These are phyloP conservation scores for Drosophila grimshawi DNA, from an alignment of 1,140 invertebrate genomes.

Conservation along the genomic window DNA sequence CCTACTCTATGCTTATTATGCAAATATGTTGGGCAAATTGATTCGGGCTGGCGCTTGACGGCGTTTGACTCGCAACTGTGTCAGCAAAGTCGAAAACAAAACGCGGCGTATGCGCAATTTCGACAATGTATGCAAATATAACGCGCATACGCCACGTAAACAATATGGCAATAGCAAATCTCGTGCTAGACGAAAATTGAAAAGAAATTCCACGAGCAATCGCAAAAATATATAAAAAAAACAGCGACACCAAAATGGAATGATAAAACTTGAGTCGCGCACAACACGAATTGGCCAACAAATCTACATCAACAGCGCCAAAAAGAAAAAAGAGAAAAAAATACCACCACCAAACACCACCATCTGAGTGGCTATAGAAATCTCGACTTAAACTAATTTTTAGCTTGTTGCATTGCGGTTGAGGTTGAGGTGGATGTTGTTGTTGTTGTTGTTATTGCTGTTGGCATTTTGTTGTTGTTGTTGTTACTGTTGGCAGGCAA, in stretches of 20 bases:
- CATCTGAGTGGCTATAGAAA: conserved; percentile 51
- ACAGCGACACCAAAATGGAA: conserved; percentile 29
- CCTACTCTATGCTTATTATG: conserved; percentile 66
- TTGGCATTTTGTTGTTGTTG: neutral
- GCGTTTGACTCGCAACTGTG: conserved; percentile 51
- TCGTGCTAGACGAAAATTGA: conserved; percentile 72
- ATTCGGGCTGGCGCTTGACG: conserved; percentile 42
- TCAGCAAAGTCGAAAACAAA: conserved; percentile 74
- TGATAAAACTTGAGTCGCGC: conserved; percentile 39
- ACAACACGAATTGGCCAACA: conserved; percentile 63
- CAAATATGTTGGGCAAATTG: conserved; percentile 78
- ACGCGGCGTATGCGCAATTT: conserved; percentile 80
- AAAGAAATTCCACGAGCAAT: conserved; percentile 57
- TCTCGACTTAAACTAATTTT: conserved; percentile 78
- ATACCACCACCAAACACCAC: neutral
- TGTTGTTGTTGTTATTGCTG: conserved; percentile 1
- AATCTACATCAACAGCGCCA: conserved; percentile 60
- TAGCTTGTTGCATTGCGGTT: conserved; percentile 63
- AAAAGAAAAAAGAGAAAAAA: too few relatives aligned
- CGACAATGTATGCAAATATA: conserved; percentile 79
- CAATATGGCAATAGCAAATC: conserved; percentile 54
- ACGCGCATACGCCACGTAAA: conserved; percentile 77
- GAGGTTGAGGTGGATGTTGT: neutral
- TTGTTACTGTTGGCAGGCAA: conserved; percentile 26
- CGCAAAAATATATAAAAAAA: neutral